Percentiles rank a stretch among this genome's conserved stretches.
These are phyloP conservation scores for Blastobasis lacticolella DNA, from an alignment of 2,888 invertebrate genomes.

Conservation along the genomic window DNA sequence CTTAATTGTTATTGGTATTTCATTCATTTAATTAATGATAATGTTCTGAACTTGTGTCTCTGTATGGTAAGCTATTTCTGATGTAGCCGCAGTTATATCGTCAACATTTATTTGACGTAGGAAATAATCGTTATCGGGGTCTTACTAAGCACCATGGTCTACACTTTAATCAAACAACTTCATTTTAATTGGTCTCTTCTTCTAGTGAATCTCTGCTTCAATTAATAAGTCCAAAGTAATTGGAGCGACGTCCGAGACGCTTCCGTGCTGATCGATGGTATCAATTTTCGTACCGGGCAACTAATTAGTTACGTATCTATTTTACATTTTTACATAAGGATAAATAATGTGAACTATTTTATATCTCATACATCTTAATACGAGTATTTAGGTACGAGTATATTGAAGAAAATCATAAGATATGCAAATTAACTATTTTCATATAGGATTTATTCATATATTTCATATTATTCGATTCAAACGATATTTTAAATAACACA, in stretches of 20 bases:
- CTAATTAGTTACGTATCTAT: constrained; percentile 24
- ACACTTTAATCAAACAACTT: constrained; percentile 50
- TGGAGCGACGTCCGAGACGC: constrained; percentile 35
- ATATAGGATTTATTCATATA: too few relatives aligned
- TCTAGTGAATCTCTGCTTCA: constrained; percentile 43
- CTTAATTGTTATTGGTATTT: constrained; percentile 39
- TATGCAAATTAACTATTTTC: too few relatives aligned
- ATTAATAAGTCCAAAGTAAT: constrained; percentile 54
- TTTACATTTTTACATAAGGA: constrained; percentile 4
- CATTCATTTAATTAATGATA: constrained; percentile 24
- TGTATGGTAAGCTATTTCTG: constrained; percentile 20
- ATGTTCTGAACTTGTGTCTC: constrained; percentile 14
- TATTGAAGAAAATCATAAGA: background rate
- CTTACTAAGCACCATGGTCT: constrained; percentile 37
- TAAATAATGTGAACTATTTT: too few relatives aligned
- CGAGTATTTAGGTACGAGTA: background rate
- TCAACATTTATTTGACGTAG: constrained; percentile 42
- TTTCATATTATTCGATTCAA: too few relatives aligned
- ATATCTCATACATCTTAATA: background rate
- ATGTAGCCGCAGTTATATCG: constrained; percentile 31
- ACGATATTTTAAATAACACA: too few relatives aligned
- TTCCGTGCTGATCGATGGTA: constrained; percentile 40
- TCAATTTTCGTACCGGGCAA: constrained; percentile 34
- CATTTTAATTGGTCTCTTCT: constrained; percentile 48
- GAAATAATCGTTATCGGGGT: constrained; percentile 43